These are phyloP conservation scores for Tuta absoluta DNA, from an alignment of 2,888 invertebrate genomes.

Conservation along the genomic window DNA sequence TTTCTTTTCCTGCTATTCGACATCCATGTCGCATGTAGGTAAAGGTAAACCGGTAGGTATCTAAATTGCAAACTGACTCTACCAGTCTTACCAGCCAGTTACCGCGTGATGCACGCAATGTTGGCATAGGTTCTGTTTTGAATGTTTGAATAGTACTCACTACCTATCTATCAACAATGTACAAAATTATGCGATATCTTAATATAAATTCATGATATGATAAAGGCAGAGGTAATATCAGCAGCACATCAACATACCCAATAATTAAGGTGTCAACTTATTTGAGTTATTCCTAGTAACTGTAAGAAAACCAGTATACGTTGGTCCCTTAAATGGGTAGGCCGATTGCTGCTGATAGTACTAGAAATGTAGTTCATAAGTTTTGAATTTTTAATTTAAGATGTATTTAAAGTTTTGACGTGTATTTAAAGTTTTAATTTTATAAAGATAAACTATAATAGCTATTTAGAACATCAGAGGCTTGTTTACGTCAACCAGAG, in stretches of 20 bases:
- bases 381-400: background rate
- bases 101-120: slow-evolving; percentile 7
- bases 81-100: background rate
- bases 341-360: no score
- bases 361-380: no score
- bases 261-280: no score
- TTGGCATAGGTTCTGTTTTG: background rate
- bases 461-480: no score
- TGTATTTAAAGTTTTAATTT: no score
- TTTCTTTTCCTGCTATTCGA: background rate
- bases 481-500: no score
- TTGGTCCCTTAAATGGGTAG: no score
- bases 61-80: background rate
- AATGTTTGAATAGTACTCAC: background rate
- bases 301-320: no score
- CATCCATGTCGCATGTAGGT: background rate
- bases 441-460: no score
- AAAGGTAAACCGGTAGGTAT: background rate
- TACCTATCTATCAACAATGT: background rate
- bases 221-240: background rate
- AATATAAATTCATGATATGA: background rate
- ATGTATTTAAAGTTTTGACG: background rate
- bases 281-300: no score
- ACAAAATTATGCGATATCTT: background rate
- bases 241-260: no score